Evolutionary conservation across 1,140 invertebrate species (phyloP).

Genomic region (Aphis gossypii): DNA sequence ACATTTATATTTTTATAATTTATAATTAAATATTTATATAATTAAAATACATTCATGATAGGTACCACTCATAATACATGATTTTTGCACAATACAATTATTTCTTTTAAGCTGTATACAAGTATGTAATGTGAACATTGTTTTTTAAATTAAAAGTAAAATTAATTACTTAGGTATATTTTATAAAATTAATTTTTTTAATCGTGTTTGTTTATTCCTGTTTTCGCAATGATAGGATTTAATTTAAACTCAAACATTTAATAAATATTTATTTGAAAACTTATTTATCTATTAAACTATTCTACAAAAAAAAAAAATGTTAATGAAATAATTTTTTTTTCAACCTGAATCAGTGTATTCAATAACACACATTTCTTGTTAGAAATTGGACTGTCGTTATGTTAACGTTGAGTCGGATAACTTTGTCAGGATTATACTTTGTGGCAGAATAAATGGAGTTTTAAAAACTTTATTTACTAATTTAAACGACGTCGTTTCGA

Average conservation of each 20-base stretch:
- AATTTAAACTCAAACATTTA: not conserved
- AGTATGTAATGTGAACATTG: not conserved
- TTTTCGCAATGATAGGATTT: not conserved
- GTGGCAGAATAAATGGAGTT: not conserved
- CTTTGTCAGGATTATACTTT: not conserved
- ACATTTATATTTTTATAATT: too few species aligned
- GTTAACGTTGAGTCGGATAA: not conserved
- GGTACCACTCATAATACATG: not conserved
- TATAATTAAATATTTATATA: too few species aligned
- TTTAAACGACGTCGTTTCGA: not conserved
- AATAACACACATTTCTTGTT: not conserved
- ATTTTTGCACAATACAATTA: not conserved
- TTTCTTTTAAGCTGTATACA: not conserved
- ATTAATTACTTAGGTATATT: not conserved
- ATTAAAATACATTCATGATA: too few species aligned
- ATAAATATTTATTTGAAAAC: not conserved
- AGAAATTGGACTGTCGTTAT: not conserved
- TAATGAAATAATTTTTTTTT: not conserved
- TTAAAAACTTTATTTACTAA: constrained; percentile 21
- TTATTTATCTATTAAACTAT: constrained; percentile 13
- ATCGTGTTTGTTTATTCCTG: not conserved
- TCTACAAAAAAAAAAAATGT: not conserved
- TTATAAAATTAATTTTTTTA: not conserved
- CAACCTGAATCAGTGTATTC: not conserved
- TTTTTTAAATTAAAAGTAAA: not conserved